Base-by-base conservation (phyloP, 35 echinoderm and acorn worm species). In the Eucidaris tribuloides region DNA sequence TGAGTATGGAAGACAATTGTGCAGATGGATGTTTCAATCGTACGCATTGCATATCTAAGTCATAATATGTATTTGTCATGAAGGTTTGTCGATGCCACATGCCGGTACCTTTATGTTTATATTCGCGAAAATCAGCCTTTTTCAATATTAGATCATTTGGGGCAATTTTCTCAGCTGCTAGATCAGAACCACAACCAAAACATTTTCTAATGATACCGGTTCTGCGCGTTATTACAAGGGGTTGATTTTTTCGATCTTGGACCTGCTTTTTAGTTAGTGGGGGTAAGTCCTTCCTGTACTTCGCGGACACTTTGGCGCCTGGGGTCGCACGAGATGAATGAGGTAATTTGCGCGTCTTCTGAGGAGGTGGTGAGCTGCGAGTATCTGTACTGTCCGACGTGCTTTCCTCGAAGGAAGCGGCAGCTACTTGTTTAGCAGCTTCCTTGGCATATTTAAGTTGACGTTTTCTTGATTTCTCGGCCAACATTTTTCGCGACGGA, bases 91-190 rank as follows among this genome's bases (percentile, higher is more conserved):
- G 34, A 34, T 70, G 31, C 64, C 64, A 70, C 22, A 70, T 27
- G 14, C 58, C 64, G 41, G 22, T 35, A 4, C 6, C 20, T 30
- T 62, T 62, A 2, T 70, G 64, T 34, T 70, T 70, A 24, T 31
- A 70, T 35, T 70, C 64, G 2, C 28, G 22, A 20, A 31, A 70
- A 70, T 70, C 64, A 14, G 13, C 22, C 32, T 23, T 63, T 38
- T 35, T 70, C 31, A 70, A 70, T 18, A 70, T 70, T 5, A 70
- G 20, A 35, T 70, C 64, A 70, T 70, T 3, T 70, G 64, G 64
- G 4, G 64, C 64, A 2, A 14, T 3, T 38, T 5, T 70, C 4
- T 27, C 6, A 37, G 64, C 64, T 20, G 18, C 19, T 4, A 70
- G 13, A 70, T 27, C 24, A 31, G 22, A 3, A 2, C 31, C 28